phyloP scores from a whole-genome alignment of 2,113 vertebrate species.

The Scartelaos histophorus region DNA sequence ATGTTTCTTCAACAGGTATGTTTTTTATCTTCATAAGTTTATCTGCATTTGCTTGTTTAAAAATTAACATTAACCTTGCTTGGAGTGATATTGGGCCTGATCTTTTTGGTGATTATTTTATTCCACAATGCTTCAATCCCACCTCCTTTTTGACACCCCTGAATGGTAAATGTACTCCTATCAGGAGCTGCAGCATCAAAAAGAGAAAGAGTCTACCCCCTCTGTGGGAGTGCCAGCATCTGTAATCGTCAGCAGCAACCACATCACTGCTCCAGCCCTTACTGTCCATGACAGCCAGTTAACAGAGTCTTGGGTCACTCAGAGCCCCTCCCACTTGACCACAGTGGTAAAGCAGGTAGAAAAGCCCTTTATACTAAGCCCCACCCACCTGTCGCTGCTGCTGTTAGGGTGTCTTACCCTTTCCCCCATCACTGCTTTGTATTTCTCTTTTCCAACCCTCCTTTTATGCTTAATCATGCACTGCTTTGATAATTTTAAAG shows the following conservation, averaged over 20 bases:
- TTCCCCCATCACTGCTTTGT: constrained; percentile 34
- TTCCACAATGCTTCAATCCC: constrained; percentile 55
- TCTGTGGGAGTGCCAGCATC: constrained; percentile 85
- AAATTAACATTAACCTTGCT: constrained; percentile 58
- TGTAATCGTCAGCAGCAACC: constrained; percentile 90
- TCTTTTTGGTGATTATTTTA: constrained; percentile 73
- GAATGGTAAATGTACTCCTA: constrained; percentile 76
- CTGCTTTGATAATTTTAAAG: constrained; percentile 8
- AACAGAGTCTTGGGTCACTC: constrained; percentile 71
- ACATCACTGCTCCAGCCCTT: constrained; percentile 71
- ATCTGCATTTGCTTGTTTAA: constrained; percentile 21
- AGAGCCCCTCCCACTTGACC: constrained; percentile 79
- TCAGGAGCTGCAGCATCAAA: constrained; percentile 82
- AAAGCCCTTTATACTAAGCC: constrained; percentile 71
- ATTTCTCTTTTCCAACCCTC: constrained; percentile 27
- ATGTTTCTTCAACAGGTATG: constrained; percentile 96
- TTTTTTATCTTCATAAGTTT: constrained; percentile 19
- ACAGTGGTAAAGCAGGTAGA: constrained; percentile 86
- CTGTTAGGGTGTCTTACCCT: constrained; percentile 65
- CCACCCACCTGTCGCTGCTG: constrained; percentile 76
- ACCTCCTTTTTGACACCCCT: constrained; percentile 52
- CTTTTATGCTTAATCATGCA: constrained; percentile 27
- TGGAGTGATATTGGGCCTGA: constrained; percentile 65
- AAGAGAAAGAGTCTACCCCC: constrained; percentile 78
- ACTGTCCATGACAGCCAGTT: constrained; percentile 76